These are phyloP conservation scores for Alethe castanea DNA, from an alignment of 2,113 vertebrate species.

Conservation along the genomic window DNA sequence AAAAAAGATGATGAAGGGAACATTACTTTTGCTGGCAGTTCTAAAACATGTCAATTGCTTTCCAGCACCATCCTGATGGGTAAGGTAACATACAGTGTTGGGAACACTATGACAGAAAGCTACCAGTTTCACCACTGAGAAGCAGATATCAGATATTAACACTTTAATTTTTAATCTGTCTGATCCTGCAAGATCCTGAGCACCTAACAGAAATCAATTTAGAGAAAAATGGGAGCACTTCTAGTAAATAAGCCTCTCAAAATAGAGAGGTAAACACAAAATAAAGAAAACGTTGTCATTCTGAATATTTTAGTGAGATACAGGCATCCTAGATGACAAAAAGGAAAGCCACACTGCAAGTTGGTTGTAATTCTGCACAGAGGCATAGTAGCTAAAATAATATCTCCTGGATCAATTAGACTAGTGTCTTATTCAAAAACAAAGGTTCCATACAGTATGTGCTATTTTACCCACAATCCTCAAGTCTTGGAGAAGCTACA, in stretches of 20 bases:
- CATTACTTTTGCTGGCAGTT: neutral
- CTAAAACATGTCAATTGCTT: fast-evolving
- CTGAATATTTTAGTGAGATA: neutral
- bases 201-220: neutral
- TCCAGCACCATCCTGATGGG: neutral
- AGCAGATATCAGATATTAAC: neutral
- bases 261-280: neutral
- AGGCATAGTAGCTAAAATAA: neutral
- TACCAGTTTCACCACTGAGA: neutral
- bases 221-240: neutral
- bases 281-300: neutral
- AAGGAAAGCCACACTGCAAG: neutral
- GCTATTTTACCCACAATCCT: neutral
- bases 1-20: neutral
- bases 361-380: neutral
- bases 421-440: neutral
- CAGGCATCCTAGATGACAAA: neutral
- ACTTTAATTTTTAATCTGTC: neutral
- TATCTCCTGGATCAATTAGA: neutral
- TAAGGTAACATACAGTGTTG: neutral
- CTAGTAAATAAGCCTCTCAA: neutral
- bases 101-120: neutral
- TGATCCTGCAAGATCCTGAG: neutral
- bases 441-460: neutral
- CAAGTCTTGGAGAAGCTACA: neutral